Evolutionary conservation across 2,888 invertebrate genomes (phyloP).

Genomic region (Agriopis marginaria): DNA sequence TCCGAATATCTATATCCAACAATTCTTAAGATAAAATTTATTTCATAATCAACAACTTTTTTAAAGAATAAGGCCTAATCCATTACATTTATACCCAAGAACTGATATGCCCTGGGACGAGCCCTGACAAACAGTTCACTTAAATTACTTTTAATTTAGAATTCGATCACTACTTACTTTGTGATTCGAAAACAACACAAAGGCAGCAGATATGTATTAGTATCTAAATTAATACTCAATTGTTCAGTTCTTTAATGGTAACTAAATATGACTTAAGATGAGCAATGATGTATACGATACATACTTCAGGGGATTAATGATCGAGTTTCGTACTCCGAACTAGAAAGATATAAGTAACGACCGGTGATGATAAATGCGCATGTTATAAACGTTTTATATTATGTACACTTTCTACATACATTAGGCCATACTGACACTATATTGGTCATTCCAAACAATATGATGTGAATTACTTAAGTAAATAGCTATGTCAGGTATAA

Average conservation of each 20-base stretch:
- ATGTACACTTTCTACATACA: slow-evolving; percentile 8
- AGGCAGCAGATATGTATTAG: slow-evolving; percentile 50
- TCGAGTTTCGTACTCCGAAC: slow-evolving; percentile 2
- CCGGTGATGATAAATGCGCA: slow-evolving; percentile 9
- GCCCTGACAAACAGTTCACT: slow-evolving; percentile 48
- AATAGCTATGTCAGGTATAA: background rate
- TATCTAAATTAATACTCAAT: slow-evolving; percentile 37
- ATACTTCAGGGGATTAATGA: background rate
- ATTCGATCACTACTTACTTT: slow-evolving; percentile 43
- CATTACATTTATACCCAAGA: slow-evolving; percentile 54
- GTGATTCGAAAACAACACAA: slow-evolving; percentile 46
- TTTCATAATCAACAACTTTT: slow-evolving; percentile 72
- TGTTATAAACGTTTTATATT: background rate
- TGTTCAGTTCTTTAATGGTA: slow-evolving; percentile 45
- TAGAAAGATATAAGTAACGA: slow-evolving; percentile 29
- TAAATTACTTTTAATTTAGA: slow-evolving; percentile 43
- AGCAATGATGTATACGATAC: slow-evolving; percentile 11
- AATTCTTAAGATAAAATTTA: slow-evolving; percentile 61
- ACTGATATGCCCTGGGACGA: slow-evolving; percentile 46
- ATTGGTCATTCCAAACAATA: slow-evolving; percentile 6
- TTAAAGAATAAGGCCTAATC: slow-evolving; percentile 67
- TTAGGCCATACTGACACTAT: slow-evolving; percentile 17
- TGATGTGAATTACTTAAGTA: background rate
- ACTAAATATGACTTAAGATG: slow-evolving; percentile 23
- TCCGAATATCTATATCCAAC: slow-evolving; percentile 51